Evolutionary conservation across 2,113 vertebrate genomes (phyloP), one percentile per base, ranked within the genome.

Genomic region (Ammospiza nelsoni): DNA sequence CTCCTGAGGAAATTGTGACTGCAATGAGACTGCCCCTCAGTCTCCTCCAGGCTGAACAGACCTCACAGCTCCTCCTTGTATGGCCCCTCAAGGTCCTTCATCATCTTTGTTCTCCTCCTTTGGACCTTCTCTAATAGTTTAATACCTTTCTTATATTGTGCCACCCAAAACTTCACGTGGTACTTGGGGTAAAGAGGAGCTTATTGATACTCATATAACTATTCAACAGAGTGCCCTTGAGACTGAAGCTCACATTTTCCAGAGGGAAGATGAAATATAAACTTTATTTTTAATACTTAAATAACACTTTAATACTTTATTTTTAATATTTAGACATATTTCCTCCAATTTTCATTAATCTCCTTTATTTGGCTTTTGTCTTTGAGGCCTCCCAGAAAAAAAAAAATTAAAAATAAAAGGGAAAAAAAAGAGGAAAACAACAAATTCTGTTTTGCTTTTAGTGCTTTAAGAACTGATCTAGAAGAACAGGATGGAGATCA

Each of bases 1-100:
- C 14, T 44, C 22, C 1, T 1, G 0, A 51, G 18, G 17, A 39
- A 39, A 2, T 0, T 59, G 8, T 31, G 9, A 8, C 21, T 52
- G 25, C 31, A 35, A 0, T 27, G 44, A 33, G 16, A 5, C 6
- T 11, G 22, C 17, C 7, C 5, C 35, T 59, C 72, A 43, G 17
- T 5, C 27, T 33, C 12, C n/a, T 54, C 31, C 72, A 68, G 37
- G 54, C 62, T 68, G 21, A 21, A 18, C 21, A 31, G 13, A 43
- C 13, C 33, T 41, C 41, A 41, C 65, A 62, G 48, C 1, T 39
- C 1, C 57, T 79, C 16, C 28, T 46, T 29, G 9, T 13, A 2
- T 2, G 14, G 33, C 4, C 11, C 46, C 28, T 78, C 55, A 44
- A 27, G 12, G 8, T 2, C 19, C 39, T 54, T 46, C 65, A 62